Evolutionary conservation across 2,888 invertebrate genomes (phyloP), one percentile per base, ranked within the genome.

Genomic region (Drosophila formosana): DNA sequence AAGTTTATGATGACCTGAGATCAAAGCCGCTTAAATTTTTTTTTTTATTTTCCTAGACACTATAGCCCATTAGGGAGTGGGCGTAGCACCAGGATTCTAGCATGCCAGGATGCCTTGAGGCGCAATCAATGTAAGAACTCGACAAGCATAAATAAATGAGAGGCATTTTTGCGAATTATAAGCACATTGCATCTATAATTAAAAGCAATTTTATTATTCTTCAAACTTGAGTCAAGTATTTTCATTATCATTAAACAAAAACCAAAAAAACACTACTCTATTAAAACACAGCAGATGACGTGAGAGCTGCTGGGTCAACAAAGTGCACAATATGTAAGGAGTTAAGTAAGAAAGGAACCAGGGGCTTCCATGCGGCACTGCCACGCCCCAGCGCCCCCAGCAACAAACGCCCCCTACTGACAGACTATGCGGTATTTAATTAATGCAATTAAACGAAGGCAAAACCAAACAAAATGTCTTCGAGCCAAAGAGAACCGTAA

Each of bases 391-490:
- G 41, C 43, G n/a, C n/a, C n/a, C n/a, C n/a, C n/a, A 52, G 41
- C 13, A 41, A 30, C 30, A 7, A 18, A 30, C 70, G 56, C 76
- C 60, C 60, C 25, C 47, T 37, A 47, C 60, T 50, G 70, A 62
- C 61, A 65, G 75, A 45, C 58, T 52, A 49, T 45, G 63, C 53
- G 68, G 80, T 77, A 73, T 82, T 82, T 82, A 81, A 81, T 81
- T 81, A 81, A 81, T 85, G 86, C 80, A 81, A 85, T 85, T 85
- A 85, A 86, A 58, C 51, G 80, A 73, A 76, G 73, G 67, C 72
- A 82, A 81, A 82, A 82, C 68, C 76, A 75, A 80, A 80, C 80
- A 76, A 73, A 25, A 41, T 52, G 73, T 18, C 18, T 18, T 18
- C 55, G 49, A 50, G 39, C 46, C 65, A 65, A 63, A 64, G 60